Percentiles rank a stretch among this genome's conserved stretches.
Conservation (phyloP, 2,888 invertebrate genomes). For the Spodoptera exigua region DNA sequence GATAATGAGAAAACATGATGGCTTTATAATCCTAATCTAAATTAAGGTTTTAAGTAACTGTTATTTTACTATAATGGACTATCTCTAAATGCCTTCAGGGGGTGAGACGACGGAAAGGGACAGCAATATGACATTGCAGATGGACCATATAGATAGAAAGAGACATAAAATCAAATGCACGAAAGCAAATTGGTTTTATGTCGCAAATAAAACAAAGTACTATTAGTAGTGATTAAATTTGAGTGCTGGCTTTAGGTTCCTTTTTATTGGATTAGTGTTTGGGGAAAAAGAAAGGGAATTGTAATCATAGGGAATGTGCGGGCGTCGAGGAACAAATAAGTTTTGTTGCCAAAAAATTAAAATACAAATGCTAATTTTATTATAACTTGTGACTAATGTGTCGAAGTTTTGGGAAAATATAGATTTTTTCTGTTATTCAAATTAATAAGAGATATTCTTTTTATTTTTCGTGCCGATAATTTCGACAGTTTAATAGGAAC, state of each 20-base stretch:
- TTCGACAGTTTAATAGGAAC: too few species aligned
- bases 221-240: constrained; percentile 63
- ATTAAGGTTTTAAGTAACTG: constrained; percentile 60
- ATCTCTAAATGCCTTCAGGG: constrained; percentile 46
- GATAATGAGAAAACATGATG: constrained; percentile 36
- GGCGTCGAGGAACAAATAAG: not conserved
- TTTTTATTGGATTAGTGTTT: constrained; percentile 50
- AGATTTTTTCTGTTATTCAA: too few species aligned
- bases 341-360: not conserved
- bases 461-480: too few species aligned
- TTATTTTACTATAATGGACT: constrained; percentile 60
- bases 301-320: constrained; percentile 29
- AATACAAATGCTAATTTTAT: too few species aligned
- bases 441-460: too few species aligned
- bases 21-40: constrained; percentile 55
- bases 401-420: too few species aligned
- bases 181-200: constrained; percentile 59
- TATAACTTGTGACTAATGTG: too few species aligned
- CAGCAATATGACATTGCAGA: constrained; percentile 5
- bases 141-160: constrained; percentile 8
- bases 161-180: constrained; percentile 31
- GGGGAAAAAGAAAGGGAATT: constrained; percentile 40
- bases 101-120: constrained; percentile 24
- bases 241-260: constrained; percentile 58
- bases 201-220: constrained; percentile 63